These are phyloP conservation scores for Synodontis membranacea DNA, from an alignment of 2,113 vertebrate species.

Conservation along the genomic window DNA sequence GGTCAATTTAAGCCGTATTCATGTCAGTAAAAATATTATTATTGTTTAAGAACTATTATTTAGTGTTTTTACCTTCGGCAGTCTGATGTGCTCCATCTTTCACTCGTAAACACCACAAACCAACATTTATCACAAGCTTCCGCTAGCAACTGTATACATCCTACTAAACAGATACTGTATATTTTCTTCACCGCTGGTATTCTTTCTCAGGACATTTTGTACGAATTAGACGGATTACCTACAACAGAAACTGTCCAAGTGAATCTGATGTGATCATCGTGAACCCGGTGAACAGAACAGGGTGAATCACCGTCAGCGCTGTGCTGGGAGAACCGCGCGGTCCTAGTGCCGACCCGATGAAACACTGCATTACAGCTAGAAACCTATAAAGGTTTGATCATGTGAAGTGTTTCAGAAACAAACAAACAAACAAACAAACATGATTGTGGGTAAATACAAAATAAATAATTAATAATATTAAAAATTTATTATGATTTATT, in stretches of 20 bases:
- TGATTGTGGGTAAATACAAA: neutral
- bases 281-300: slow-evolving; percentile 4
- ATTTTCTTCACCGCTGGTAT: neutral
- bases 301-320: slow-evolving; percentile 53
- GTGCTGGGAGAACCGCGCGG: slow-evolving; percentile 55
- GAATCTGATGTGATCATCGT: slow-evolving; percentile 37
- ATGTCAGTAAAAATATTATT: neutral
- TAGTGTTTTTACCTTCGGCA: slow-evolving; percentile 72
- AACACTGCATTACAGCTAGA: neutral
- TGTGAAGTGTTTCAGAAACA: neutral
- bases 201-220: neutral
- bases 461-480: neutral
- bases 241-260: neutral
- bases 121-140: slow-evolving; percentile 10
- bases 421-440: neutral
- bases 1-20: neutral
- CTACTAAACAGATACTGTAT: neutral
- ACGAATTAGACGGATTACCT: neutral
- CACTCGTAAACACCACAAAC: slow-evolving; percentile 15
- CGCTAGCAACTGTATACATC: neutral
- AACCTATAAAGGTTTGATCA: neutral
- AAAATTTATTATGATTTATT: neutral
- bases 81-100: slow-evolving; percentile 76
- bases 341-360: slow-evolving; percentile 65
- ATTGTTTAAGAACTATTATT: neutral